These are phyloP conservation scores for Fukomys damarensis DNA, from an alignment of 2,113 vertebrate species.

Conservation along the genomic window DNA sequence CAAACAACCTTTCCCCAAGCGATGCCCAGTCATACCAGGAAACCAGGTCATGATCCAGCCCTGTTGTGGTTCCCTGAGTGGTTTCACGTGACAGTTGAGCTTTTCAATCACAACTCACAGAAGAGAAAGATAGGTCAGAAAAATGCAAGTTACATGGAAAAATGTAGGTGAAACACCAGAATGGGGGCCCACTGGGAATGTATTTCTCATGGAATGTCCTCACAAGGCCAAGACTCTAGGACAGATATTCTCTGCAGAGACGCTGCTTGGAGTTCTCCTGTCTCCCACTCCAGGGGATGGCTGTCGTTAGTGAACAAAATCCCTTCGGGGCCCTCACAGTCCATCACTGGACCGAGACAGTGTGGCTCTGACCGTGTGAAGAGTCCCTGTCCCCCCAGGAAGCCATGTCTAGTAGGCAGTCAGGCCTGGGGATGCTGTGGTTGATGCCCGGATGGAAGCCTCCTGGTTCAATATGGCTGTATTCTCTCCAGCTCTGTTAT, in stretches of 20 bases:
- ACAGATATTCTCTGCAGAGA: not conserved
- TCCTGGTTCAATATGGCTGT: slow-evolving; percentile 85
- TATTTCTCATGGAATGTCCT: not conserved
- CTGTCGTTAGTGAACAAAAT: not conserved
- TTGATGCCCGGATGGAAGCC: slow-evolving; percentile 86
- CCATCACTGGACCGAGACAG: not conserved
- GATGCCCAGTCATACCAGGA: not conserved
- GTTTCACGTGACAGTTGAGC: not conserved
- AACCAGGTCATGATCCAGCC: not conserved
- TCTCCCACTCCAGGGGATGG: not conserved
- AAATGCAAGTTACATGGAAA: slow-evolving; percentile 7
- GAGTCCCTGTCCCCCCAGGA: not conserved
- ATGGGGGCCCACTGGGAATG: not conserved
- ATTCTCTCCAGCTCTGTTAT: not conserved
- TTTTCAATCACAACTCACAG: slow-evolving; percentile 13
- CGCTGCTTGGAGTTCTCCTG: not conserved
- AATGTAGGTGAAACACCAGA: not conserved
- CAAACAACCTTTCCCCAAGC: not conserved
- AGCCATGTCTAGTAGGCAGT: slow-evolving; percentile 84
- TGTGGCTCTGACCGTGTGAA: not conserved
- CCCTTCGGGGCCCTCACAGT: not conserved
- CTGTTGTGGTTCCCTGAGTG: not conserved
- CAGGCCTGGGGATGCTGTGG: slow-evolving; percentile 87
- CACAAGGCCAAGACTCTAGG: not conserved
- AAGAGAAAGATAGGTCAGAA: not conserved